Percentiles rank a stretch among this genome's conserved stretches.
phyloP scores from a whole-genome alignment of 2,888 invertebrate genomes.

The Thumatha senex region DNA sequence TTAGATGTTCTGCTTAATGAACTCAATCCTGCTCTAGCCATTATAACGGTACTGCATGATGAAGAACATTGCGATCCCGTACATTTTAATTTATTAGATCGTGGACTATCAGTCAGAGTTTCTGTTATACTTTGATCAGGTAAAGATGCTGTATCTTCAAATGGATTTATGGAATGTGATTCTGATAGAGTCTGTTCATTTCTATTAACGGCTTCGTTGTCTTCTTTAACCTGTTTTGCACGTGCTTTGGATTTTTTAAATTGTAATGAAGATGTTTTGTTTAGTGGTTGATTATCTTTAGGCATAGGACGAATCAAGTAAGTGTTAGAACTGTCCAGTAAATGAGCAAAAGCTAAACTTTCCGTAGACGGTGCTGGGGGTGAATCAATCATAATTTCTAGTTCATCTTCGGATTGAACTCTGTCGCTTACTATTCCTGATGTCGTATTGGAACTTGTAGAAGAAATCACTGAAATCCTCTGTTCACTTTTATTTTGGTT shows the following conservation, averaged over 20 bases:
- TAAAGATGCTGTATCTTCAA: conserved; percentile 63
- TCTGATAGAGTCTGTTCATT: conserved; percentile 52
- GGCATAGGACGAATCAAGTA: conserved; percentile 65
- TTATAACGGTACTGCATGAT: conserved; percentile 94
- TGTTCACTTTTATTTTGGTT: conserved; percentile 89
- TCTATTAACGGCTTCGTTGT: conserved; percentile 47
- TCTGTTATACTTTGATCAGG: conserved; percentile 73
- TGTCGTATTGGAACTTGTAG: conserved; percentile 98
- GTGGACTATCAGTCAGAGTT: conserved; percentile 81
- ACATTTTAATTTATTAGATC: conserved; percentile 84
- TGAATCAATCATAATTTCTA: conserved; percentile 93
- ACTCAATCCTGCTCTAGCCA: conserved; percentile 80
- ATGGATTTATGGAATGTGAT: conserved; percentile 48
- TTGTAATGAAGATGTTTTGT: conserved; percentile 68
- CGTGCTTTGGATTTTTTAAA: conserved; percentile 61
- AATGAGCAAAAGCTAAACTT: conserved; percentile 91
- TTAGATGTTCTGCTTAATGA: conserved; percentile 87
- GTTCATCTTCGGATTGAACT: conserved; percentile 96
- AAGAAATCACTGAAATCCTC: conserved; percentile 94
- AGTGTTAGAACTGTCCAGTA: conserved; percentile 85
- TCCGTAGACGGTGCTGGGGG: conserved; percentile 94
- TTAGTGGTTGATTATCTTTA: conserved; percentile 57
- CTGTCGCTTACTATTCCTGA: conserved; percentile 98
- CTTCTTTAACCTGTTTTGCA: conserved; percentile 60
- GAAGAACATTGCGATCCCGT: conserved; percentile 93